Percentiles rank a stretch among this genome's conserved stretches.
Evolutionary conservation across 2,888 invertebrate species (phyloP).

Genomic region (Drosophila emarginata): DNA sequence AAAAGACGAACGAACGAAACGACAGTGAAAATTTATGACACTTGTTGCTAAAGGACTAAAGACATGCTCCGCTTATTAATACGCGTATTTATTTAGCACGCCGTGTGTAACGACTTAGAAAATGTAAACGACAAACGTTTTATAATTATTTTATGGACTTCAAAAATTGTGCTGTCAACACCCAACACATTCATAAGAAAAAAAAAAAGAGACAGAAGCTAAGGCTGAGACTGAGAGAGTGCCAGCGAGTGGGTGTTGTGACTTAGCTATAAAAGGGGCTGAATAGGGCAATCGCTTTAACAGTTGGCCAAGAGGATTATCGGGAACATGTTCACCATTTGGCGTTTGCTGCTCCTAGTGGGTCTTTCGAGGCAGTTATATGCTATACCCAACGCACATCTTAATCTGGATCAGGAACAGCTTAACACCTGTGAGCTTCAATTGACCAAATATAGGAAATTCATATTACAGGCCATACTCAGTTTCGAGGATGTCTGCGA

Average conservation of each 20-base stretch:
- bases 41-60: slow-evolving; percentile 65
- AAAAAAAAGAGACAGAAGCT: not conserved
- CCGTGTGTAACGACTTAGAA: slow-evolving; percentile 76
- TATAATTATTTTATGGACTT: slow-evolving; percentile 78
- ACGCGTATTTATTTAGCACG: slow-evolving; percentile 61
- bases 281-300: slow-evolving; percentile 35
- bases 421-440: slow-evolving; percentile 77
- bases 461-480: slow-evolving; percentile 79
- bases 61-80: slow-evolving; percentile 61
- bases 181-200: not conserved
- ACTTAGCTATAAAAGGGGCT: slow-evolving; percentile 51
- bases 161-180: slow-evolving; percentile 48
- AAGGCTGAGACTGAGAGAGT: not conserved
- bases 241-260: slow-evolving; percentile 20
- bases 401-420: slow-evolving; percentile 52
- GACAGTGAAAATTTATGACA: slow-evolving; percentile 74
- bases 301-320: slow-evolving; percentile 56
- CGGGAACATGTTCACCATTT: slow-evolving; percentile 24
- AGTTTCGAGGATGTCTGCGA: slow-evolving; percentile 82
- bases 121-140: slow-evolving; percentile 73
- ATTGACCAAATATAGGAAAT: slow-evolving; percentile 78
- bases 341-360: slow-evolving; percentile 51
- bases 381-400: slow-evolving; percentile 51
- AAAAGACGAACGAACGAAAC: slow-evolving; percentile 38
- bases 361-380: slow-evolving; percentile 42